Base-by-base conservation (phyloP, 2,888 invertebrate genomes). In the Calameuta pallipes region DNA sequence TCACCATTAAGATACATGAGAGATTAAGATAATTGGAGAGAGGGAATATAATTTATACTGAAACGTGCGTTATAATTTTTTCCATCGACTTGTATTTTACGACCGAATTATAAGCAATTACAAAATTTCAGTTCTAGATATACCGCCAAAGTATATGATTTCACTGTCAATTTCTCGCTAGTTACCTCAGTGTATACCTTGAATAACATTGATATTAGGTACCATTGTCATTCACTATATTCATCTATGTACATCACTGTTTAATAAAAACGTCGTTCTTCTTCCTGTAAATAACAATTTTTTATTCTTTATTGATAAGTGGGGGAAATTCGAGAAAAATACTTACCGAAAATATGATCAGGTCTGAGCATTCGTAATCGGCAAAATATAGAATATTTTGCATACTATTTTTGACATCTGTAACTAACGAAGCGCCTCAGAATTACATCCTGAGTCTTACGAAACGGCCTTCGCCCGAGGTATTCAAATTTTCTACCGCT, bases 261-360 rank as follows among this genome's bases (percentile, higher is more conserved):
- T 89, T 85, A 89, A 89, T 88, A 88, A 89, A 89, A 81, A 77
- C 82, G 77, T 82, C 83, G 80, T 85, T 85, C 23, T 68, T 85
- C 83, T 85, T 86, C 71, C n/a, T 71, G 23, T 34, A 35, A 56
- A 56, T 23, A 23, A 56, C 2, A 1, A 15, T 41, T 15, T 15
- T 41, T 1, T 6, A 41, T 41, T 6, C 41, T 41, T 41, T 41
- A 56, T 23, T 56, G 9, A 23, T 9, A 23, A 56, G 23, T 2
- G 0, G 9, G 23, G 9, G 9, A 56, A 56, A 56, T 56, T 9
- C 23, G 9, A 23, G 9, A 15, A 15, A 41, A 41, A 23, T 56
- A 56, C 4, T 4, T 41, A 15, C 0, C 23, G 9, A 9, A 23
- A 23, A 9, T 56, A 23, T 9, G 9, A 15, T 15, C 15, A 23